Base-by-base conservation (phyloP, 2,888 invertebrate genomes). In the Drosophila incognita region DNA sequence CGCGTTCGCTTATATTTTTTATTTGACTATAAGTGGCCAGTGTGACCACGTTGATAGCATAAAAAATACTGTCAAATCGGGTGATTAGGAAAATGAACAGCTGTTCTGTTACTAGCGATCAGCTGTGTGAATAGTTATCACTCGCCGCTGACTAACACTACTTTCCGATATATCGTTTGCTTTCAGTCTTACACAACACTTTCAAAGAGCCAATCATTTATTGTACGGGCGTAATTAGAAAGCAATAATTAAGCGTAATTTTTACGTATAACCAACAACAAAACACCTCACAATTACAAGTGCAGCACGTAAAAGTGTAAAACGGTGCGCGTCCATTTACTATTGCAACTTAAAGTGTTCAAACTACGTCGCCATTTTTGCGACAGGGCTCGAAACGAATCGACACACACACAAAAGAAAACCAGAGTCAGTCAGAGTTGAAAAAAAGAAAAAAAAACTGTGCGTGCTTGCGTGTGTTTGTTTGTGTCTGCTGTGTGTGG, bases 351-450 rank as follows among this genome's bases (percentile, higher is more conserved):
- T 40, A 58, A 69, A 81, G 66, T 74, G 70, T 48, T 76, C 79
- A 67, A 83, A 74, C 79, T 87, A 84, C 90, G 90, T 90, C 87
- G 90, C 87, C 90, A 87, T 89, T 90, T 89, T 79, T 87, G 54
- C 78, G 71, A 72, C 70, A 70, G 67, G 59, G 75, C 69, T 74
- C 73, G 63, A 73, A 87, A 64, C 67, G 38, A 56, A 56, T 59
- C 68, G 65, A 82, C 70, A 82, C 74, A 78, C 89, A 88, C 72
- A 83, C 80, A 88, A 83, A 84, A 84, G 72, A 80, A 73, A 85
- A 72, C 72, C 70, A 85, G 83, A 76, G 81, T 62, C 76, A 58
- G 69, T 62, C 76, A 58, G 69, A 84, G 76, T 71, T 70, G 82
- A 76, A 84, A 79, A 75, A 64, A 75, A 58, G 40, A 54, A 67